phyloP scores from a whole-genome alignment of 1,140 invertebrate genomes.

The Pseudomyrmex gracilis region DNA sequence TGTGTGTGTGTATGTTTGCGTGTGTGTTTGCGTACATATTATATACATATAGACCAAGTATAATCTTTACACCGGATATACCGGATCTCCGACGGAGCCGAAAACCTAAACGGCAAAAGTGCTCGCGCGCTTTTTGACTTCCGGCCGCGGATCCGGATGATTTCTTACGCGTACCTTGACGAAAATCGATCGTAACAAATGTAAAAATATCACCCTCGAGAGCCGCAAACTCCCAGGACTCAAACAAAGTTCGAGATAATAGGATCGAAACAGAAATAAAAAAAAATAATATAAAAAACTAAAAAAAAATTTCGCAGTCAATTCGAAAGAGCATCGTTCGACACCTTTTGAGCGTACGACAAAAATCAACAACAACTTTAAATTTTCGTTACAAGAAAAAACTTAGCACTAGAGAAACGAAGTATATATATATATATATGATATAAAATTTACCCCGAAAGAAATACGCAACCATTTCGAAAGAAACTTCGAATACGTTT shows the following conservation, averaged over 20 bases:
- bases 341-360: slow-evolving; percentile 35
- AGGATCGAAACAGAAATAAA: slow-evolving; percentile 28
- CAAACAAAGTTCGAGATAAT: slow-evolving; percentile 8
- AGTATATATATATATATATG: too few relatives aligned
- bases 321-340: slow-evolving; percentile 8
- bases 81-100: slow-evolving; percentile 10
- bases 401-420: too few relatives aligned
- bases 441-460: neutral
- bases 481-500: neutral
- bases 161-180: slow-evolving; percentile 14
- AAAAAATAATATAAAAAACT: slow-evolving; percentile 6
- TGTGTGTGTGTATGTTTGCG: neutral
- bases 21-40: slow-evolving; percentile 18
- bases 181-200: slow-evolving; percentile 27
- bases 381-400: too few relatives aligned
- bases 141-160: neutral
- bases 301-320: slow-evolving; percentile 11
- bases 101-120: neutral
- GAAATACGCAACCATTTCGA: neutral
- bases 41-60: slow-evolving; percentile 53
- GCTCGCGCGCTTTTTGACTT: neutral
- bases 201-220: neutral
- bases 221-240: neutral
- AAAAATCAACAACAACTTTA: slow-evolving; percentile 11
- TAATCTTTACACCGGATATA: slow-evolving; percentile 59